Evolutionary conservation across 2,888 invertebrate species (phyloP).

Genomic region (Leptura quadrifasciata): DNA sequence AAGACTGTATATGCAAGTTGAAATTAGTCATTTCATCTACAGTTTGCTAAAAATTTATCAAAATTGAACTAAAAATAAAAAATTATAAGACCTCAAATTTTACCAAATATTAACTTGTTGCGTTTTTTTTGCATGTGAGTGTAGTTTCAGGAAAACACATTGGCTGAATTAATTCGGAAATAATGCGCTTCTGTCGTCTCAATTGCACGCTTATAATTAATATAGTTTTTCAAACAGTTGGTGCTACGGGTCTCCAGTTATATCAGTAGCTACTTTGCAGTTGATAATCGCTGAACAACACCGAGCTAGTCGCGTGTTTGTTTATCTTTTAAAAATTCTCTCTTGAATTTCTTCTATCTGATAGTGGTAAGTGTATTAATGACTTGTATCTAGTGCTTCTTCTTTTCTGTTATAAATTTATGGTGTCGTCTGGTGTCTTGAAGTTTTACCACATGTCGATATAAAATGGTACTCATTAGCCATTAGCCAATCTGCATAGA

Average conservation of each 20-base stretch:
- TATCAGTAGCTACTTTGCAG: background rate
- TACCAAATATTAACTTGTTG: no score
- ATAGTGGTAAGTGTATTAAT: slow-evolving; percentile 28
- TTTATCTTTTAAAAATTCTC: slow-evolving; percentile 22
- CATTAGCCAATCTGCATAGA: background rate
- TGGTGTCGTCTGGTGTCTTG: background rate
- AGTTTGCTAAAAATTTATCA: no score
- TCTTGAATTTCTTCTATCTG: slow-evolving; percentile 27
- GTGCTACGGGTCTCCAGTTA: background rate
- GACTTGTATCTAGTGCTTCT: slow-evolving; percentile 25
- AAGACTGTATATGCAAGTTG: no score
- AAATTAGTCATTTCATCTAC: no score
- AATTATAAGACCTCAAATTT: no score
- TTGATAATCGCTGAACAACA: background rate
- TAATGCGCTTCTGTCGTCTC: no score
- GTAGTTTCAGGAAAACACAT: no score
- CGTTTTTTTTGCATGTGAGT: no score
- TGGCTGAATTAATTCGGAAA: no score
- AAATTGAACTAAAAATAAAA: no score
- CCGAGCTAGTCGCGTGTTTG: slow-evolving; percentile 32
- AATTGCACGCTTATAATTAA: no score
- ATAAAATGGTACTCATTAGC: background rate
- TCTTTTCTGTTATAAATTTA: slow-evolving; percentile 12
- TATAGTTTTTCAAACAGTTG: background rate
- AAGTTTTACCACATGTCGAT: background rate